Evolutionary conservation across 2,797 vertebrate species (phyloP).

Genomic region (Thunnus albacares): DNA sequence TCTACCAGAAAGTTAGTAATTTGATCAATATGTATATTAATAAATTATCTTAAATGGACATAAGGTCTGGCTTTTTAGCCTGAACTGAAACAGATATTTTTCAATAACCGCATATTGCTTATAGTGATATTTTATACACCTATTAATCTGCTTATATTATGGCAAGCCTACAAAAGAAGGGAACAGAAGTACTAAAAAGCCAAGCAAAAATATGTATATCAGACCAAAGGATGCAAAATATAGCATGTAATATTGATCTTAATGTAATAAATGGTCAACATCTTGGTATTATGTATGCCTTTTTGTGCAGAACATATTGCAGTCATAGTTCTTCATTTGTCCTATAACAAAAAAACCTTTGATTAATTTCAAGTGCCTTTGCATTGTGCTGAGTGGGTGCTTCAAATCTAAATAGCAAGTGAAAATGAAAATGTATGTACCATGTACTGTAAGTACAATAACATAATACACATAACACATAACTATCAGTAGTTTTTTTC

Average conservation of each 20-base stretch:
- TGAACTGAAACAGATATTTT: background rate
- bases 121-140: background rate
- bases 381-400: background rate
- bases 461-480: background rate
- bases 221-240: background rate
- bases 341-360: background rate
- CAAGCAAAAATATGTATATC: background rate
- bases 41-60: background rate
- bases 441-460: background rate
- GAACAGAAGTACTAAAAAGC: background rate
- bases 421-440: background rate
- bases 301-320: background rate
- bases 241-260: background rate
- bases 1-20: background rate
- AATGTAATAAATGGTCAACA: background rate
- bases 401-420: background rate
- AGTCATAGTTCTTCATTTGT: background rate
- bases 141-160: background rate
- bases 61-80: background rate
- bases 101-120: background rate
- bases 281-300: background rate
- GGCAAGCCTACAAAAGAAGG: background rate
- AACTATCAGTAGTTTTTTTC: conserved; percentile 4
- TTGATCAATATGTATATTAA: background rate
- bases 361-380: conserved; percentile 18